Evolutionary conservation across 2,888 invertebrate species (phyloP), one percentile per base, ranked within the genome.

Genomic region (Ophion obscuratus): DNA sequence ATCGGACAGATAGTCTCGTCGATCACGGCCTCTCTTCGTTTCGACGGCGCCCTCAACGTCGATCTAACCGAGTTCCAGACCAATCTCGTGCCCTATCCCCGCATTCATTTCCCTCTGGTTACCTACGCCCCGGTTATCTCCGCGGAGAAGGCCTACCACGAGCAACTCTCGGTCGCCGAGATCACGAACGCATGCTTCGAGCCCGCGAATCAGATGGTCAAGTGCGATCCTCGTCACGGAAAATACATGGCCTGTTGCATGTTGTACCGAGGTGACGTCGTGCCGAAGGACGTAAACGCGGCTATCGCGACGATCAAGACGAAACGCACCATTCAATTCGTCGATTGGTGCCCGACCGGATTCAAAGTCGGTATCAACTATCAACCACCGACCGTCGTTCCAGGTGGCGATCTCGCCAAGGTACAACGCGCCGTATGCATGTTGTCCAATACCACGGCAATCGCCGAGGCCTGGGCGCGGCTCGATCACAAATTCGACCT

Each of bases 351-450:
- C 94, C 97, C 97, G 77, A 97, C 97, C 90, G 97, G 97, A 2
- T 96, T 96, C 95, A 96, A 96, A 94, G 96, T 96, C 87, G 98
- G 97, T 93, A 97, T 97, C 95, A 99, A 98, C 96, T 98, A 98
- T 95, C 98, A 98, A 95, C 98, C 98, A 85, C 98, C 98, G 47
- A 98, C 98, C 88, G 98, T 98, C 44, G 98, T 99, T 76, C 99
- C 99, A 17, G 98, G 98, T 7, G 98, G 98, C 47, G 98, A 99
- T 94, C 94, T 98, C 94, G 98, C 99, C 88, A 98, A 98, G 95
- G 98, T 99, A 53, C 98, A 98, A 94, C 97, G 99, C 92, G 98
- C 99, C 89, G 98, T 99, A 36, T 99, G 99, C 96, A 99, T 99
- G 99, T 96, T 99, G 96, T 98, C 98, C 94, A 99, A 99, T 96